Conservation (phyloP, 1,140 invertebrate species). For the Drosophila sechellia region DNA sequence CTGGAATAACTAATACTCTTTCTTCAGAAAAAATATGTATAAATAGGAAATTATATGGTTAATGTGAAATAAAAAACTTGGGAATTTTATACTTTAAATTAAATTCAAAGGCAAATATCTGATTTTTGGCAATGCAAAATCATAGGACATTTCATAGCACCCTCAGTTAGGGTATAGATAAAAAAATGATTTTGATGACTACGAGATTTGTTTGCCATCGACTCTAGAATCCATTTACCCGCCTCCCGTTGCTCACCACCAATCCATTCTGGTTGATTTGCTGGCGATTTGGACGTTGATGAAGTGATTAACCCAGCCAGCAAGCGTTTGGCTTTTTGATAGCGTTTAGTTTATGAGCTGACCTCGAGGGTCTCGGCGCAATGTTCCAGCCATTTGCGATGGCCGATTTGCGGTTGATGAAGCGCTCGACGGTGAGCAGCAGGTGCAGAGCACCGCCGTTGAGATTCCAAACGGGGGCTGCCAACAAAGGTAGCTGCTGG, state of each 20-base stretch:
- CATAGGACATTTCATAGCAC: too few species aligned
- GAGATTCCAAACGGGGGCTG: neutral
- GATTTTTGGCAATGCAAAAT: too few species aligned
- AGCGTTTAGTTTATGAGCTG: conserved; percentile 69
- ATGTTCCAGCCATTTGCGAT: conserved; percentile 21
- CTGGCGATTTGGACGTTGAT: conserved; percentile 67
- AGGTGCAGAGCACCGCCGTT: conserved; percentile 45
- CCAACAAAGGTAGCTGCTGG: conserved; percentile 5
- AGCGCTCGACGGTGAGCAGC: conserved; percentile 34
- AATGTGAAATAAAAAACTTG: neutral
- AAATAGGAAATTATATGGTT: too few species aligned
- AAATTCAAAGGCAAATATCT: too few species aligned
- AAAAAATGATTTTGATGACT: conserved; percentile 45
- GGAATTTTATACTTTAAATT: too few species aligned
- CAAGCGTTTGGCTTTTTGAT: conserved; percentile 48
- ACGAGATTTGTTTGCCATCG: conserved; percentile 54
- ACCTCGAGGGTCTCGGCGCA: conserved; percentile 34
- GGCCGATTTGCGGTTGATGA: conserved; percentile 33
- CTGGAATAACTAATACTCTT: neutral
- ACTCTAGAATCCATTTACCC: conserved; percentile 32
- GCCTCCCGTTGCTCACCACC: conserved; percentile 5
- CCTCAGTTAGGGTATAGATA: conserved; percentile 13
- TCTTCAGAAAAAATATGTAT: too few species aligned
- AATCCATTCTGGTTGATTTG: conserved; percentile 46
- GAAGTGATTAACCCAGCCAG: conserved; percentile 72